Evolutionary conservation across 2,113 vertebrate species (phyloP).

Genomic region (Poeciliopsis prolifica): DNA sequence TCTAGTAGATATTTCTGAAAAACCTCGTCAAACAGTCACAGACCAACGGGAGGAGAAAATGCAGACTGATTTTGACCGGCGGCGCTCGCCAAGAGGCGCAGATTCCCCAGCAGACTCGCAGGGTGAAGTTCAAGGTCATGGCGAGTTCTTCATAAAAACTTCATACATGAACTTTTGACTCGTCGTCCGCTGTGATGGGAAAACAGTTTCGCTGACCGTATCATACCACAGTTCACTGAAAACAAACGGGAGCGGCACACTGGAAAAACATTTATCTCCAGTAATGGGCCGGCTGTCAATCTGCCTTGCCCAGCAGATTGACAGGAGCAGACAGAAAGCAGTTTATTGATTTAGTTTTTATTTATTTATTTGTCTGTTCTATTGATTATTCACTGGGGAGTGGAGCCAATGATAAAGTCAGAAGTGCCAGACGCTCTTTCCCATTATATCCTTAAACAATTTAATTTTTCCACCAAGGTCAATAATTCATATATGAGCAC

Average conservation of each 20-base stretch:
- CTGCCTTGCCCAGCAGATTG: neutral
- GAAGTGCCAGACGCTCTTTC: neutral
- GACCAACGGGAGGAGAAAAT: neutral
- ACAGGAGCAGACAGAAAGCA: no score
- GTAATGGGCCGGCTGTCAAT: neutral
- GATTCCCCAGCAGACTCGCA: slow-evolving; percentile 9
- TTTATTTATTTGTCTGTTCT: neutral
- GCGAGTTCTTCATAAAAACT: slow-evolving; percentile 23
- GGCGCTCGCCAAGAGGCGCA: neutral
- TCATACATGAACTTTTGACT: slow-evolving; percentile 17
- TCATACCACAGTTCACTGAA: neutral
- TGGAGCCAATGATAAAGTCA: neutral
- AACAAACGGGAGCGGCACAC: neutral
- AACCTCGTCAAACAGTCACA: neutral
- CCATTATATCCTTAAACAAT: neutral
- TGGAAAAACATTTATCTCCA: slow-evolving; percentile 1
- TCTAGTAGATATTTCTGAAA: neutral
- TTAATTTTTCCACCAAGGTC: neutral
- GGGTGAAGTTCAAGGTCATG: slow-evolving; percentile 3
- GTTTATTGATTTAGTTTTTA: neutral
- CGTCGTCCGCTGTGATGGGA: slow-evolving; percentile 9
- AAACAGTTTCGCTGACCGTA: neutral
- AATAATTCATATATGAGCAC: neutral
- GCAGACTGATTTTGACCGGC: neutral
- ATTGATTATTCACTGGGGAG: neutral